phyloP scores from a whole-genome alignment of 2,113 vertebrate species.

The Podiceps cristatus region DNA sequence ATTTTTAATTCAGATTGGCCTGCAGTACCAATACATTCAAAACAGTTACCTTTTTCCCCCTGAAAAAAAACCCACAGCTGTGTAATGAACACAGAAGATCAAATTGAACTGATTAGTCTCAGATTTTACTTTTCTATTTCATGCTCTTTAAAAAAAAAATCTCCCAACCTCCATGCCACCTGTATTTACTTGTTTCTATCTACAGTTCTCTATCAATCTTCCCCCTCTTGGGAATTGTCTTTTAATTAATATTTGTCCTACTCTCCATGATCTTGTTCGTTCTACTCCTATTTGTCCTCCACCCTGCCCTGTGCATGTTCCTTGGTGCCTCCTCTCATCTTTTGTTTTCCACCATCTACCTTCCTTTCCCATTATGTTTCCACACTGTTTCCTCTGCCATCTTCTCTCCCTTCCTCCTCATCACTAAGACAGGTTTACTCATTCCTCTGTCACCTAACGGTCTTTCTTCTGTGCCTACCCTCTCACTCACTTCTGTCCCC shows the following conservation, averaged over 20 bases:
- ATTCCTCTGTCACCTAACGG: not conserved
- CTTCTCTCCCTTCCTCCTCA: not conserved
- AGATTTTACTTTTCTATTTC: not conserved
- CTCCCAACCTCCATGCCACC: not conserved
- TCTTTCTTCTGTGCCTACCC: not conserved
- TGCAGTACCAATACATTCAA: not conserved
- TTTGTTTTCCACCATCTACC: not conserved
- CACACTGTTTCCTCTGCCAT: not conserved
- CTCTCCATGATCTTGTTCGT: not conserved
- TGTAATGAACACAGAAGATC: not conserved
- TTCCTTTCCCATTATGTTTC: not conserved
- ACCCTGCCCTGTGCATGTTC: not conserved
- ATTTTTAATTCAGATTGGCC: slow-evolving; percentile 21
- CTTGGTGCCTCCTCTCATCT: not conserved
- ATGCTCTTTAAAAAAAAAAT: not conserved
- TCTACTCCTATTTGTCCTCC: not conserved
- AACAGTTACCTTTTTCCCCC: not conserved
- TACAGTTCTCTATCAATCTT: not conserved
- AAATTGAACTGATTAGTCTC: not conserved
- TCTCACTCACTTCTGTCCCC: not conserved
- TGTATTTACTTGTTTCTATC: slow-evolving; percentile 3
- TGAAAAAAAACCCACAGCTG: not conserved
- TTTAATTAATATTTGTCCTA: not conserved
- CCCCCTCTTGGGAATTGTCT: not conserved
- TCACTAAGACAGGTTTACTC: not conserved